These are phyloP conservation scores for Dromius quadrimaculatus DNA, from an alignment of 2,888 invertebrate genomes.

Conservation along the genomic window DNA sequence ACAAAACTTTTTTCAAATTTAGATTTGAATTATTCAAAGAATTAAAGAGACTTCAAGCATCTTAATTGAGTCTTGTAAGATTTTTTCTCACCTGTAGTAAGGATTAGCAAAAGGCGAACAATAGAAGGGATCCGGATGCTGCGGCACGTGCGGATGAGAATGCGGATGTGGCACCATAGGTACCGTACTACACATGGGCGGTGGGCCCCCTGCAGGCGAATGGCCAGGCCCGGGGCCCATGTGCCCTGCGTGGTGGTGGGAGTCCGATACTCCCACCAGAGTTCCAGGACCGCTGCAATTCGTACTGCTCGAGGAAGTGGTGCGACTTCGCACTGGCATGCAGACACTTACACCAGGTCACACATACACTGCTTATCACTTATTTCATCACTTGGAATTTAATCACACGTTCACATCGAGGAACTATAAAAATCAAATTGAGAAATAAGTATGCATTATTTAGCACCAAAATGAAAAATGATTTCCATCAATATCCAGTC, in stretches of 20 bases:
- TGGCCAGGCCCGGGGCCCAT: constrained; percentile 62
- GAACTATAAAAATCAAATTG: too few species aligned
- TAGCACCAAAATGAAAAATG: too few species aligned
- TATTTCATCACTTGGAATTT: too few species aligned
- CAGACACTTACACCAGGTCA: too few species aligned
- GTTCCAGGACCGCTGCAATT: constrained; percentile 56
- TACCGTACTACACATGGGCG: constrained; percentile 65
- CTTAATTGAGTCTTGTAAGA: too few species aligned
- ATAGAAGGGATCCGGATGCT: constrained; percentile 71
- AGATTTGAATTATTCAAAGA: too few species aligned
- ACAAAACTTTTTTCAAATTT: too few species aligned
- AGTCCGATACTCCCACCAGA: constrained; percentile 61
- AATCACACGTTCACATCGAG: too few species aligned
- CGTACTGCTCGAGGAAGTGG: constrained; percentile 54
- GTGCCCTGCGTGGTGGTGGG: constrained; percentile 61
- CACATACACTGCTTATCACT: too few species aligned
- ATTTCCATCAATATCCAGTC: too few species aligned
- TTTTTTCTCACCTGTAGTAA: constrained; percentile 74
- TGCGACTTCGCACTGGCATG: constrained; percentile 56
- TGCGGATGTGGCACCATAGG: constrained; percentile 61
- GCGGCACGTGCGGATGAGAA: constrained; percentile 61
- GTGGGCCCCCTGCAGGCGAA: constrained; percentile 62
- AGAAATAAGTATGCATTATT: too few species aligned
- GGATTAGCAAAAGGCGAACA: constrained; percentile 72
- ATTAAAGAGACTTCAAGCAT: too few species aligned